phyloP scores from a whole-genome alignment of 2,797 vertebrate genomes.

The Tenualosa ilisha region DNA sequence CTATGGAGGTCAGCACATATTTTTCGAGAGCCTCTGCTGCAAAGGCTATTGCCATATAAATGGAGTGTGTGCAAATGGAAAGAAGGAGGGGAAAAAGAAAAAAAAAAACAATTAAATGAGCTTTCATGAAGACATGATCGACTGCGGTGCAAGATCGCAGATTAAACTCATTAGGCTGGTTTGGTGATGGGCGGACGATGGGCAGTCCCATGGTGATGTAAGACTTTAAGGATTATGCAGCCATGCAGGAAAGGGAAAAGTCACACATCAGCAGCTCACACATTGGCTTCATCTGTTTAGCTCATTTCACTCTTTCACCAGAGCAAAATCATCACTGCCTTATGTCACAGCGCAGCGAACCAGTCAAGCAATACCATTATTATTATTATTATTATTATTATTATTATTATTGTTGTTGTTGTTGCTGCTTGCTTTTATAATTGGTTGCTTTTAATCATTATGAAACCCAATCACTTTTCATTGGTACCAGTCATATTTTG shows the following conservation, averaged over 20 bases:
- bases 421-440: too few relatives aligned
- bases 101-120: conserved; percentile 17
- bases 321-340: neutral
- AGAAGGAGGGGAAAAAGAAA: neutral
- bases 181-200: neutral
- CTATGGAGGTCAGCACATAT: conserved; percentile 52
- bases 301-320: neutral
- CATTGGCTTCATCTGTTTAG: neutral
- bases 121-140: neutral
- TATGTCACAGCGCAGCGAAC: too few relatives aligned
- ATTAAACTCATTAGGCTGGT: conserved; percentile 16
- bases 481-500: too few relatives aligned
- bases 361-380: too few relatives aligned
- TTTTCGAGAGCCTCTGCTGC: neutral
- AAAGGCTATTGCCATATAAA: neutral
- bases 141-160: neutral
- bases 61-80: conserved; percentile 17
- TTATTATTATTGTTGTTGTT: too few relatives aligned
- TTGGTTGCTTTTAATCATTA: too few relatives aligned
- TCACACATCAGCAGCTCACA: neutral
- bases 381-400: too few relatives aligned
- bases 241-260: neutral
- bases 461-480: too few relatives aligned
- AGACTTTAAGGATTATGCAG: conserved; percentile 12
- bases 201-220: neutral